Percentiles rank a stretch among this genome's conserved stretches.
These are phyloP conservation scores for Tetramorium alpestre DNA, from an alignment of 1,140 invertebrate genomes.

Conservation along the genomic window DNA sequence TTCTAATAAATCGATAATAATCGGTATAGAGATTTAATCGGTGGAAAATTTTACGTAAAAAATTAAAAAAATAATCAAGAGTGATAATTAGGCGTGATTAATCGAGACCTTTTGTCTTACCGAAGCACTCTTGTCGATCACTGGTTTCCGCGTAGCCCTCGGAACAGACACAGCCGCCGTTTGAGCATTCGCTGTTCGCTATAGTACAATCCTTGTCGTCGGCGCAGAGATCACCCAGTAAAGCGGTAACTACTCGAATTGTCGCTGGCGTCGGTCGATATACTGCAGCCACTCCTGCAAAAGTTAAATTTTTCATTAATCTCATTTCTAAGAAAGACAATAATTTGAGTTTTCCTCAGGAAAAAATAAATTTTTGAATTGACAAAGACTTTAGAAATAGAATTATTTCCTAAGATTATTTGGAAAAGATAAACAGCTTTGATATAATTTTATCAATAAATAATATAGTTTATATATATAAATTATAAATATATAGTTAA, in stretches of 20 bases:
- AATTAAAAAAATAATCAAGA: not conserved
- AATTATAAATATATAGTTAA: not conserved
- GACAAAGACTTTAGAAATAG: not conserved
- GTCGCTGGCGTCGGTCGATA: constrained; percentile 89
- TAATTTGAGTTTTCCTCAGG: not conserved
- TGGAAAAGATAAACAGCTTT: not conserved
- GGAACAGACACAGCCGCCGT: constrained; percentile 90
- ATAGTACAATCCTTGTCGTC: constrained; percentile 91
- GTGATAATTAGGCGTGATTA: not conserved
- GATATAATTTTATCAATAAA: not conserved
- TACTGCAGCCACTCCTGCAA: constrained; percentile 81
- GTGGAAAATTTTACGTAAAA: not conserved
- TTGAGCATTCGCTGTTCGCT: constrained; percentile 89
- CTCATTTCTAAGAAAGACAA: not conserved
- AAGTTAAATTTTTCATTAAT: not conserved
- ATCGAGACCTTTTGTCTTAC: constrained; percentile 83
- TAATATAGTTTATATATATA: not conserved
- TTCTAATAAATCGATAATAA: not conserved
- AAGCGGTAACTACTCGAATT: constrained; percentile 89
- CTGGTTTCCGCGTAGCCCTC: constrained; percentile 88
- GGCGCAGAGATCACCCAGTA: constrained; percentile 92
- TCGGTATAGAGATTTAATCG: not conserved
- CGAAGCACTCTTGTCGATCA: constrained; percentile 90
- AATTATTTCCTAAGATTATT: not conserved
- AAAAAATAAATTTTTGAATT: not conserved